A percentile compares a stretch with the other conserved stretches of the same genome.
Evolutionary conservation across 1,140 invertebrate species (phyloP).

Genomic region (Pentalonia nigronervosa): DNA sequence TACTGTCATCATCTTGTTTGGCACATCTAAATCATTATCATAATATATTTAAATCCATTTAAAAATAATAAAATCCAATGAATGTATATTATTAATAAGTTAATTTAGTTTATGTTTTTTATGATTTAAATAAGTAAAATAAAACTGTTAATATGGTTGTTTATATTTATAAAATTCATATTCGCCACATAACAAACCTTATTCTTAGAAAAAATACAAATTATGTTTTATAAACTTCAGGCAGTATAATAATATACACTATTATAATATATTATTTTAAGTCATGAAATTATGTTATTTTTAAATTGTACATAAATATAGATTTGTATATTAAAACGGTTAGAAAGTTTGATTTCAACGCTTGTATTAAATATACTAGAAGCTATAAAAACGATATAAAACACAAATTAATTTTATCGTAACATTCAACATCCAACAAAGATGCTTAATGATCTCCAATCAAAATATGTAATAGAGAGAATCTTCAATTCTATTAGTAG

Average conservation of each 20-base stretch:
- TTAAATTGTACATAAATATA: background rate
- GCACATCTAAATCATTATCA: too few relatives aligned
- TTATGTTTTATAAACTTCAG: background rate
- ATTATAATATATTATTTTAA: background rate
- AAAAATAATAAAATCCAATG: too few relatives aligned
- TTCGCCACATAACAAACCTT: background rate
- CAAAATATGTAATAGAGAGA: background rate
- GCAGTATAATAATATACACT: background rate
- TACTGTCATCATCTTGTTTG: too few relatives aligned
- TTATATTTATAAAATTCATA: background rate
- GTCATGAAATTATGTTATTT: background rate
- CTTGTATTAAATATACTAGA: background rate
- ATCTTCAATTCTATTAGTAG: background rate
- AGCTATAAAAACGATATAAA: background rate
- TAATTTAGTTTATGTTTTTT: background rate
- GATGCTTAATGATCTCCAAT: slow-evolving; percentile 2
- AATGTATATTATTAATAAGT: background rate
- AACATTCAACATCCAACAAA: background rate
- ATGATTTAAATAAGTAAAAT: background rate
- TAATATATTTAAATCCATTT: too few relatives aligned
- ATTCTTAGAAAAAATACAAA: slow-evolving; percentile 11
- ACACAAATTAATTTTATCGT: background rate
- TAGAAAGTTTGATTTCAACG: background rate
- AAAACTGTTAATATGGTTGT: background rate
- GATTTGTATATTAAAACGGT: background rate